Evolutionary conservation across 2,797 vertebrate genomes (phyloP).

Genomic region (Lophius americanus): DNA sequence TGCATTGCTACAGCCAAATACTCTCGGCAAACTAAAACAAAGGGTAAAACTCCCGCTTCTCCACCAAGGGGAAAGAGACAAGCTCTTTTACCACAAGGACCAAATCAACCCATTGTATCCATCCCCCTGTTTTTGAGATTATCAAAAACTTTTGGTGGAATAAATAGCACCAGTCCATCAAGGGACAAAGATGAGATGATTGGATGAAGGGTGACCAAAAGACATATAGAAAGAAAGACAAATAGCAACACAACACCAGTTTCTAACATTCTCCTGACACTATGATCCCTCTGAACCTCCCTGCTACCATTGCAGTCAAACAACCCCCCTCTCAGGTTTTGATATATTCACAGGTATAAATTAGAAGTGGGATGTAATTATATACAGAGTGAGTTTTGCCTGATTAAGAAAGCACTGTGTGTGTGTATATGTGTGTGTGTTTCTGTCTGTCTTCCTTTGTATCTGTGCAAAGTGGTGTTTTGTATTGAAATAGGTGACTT

Average conservation of each 20-base stretch:
- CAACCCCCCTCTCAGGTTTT: slow-evolving; percentile 59
- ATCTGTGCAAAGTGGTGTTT: slow-evolving; percentile 75
- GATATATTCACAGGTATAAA: slow-evolving; percentile 81
- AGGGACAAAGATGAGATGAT: neutral
- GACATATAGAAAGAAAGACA: neutral
- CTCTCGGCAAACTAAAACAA: neutral
- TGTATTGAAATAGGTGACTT: slow-evolving; percentile 84
- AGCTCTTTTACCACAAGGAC: neutral
- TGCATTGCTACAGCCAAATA: slow-evolving; percentile 3
- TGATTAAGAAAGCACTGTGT: slow-evolving; percentile 42
- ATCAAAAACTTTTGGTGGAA: too few species aligned
- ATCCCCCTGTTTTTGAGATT: too few species aligned
- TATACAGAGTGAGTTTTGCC: slow-evolving; percentile 60
- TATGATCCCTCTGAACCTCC: slow-evolving; percentile 24
- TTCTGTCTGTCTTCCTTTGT: slow-evolving; percentile 24
- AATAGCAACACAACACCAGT: neutral
- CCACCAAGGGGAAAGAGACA: neutral
- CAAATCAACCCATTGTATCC: neutral
- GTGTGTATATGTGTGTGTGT: slow-evolving; percentile 8
- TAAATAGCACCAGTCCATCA: too few species aligned
- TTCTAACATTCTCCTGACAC: slow-evolving; percentile 37
- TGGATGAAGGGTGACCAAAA: neutral
- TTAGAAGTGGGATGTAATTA: slow-evolving; percentile 82
- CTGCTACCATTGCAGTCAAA: neutral
- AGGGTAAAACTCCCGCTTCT: neutral